These are phyloP conservation scores for Gasterosteus nipponicus DNA, from an alignment of 2,113 vertebrate genomes.

Conservation along the genomic window DNA sequence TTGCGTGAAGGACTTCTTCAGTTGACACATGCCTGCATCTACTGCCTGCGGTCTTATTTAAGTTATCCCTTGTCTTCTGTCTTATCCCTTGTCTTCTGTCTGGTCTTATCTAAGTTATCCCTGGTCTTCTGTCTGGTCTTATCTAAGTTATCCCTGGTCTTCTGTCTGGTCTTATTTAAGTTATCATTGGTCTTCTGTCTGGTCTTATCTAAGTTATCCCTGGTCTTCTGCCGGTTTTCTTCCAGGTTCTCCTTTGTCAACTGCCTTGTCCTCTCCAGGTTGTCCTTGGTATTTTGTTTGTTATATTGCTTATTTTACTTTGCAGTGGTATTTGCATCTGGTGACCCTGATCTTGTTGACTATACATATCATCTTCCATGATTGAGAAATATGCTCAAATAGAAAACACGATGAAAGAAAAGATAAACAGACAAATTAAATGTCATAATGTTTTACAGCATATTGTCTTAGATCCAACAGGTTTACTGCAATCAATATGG, in stretches of 20 bases:
- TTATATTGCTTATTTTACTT: no score
- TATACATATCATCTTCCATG: neutral
- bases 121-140: constrained; percentile 88
- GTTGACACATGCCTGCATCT: no score
- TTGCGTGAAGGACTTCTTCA: no score
- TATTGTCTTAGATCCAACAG: neutral
- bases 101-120: constrained; percentile 91
- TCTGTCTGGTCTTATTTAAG: constrained; percentile 88
- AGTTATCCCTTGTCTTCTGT: constrained; percentile 90
- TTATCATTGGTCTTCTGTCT: constrained; percentile 91
- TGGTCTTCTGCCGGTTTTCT: constrained; percentile 88
- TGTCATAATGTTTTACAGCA: neutral
- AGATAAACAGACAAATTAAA: neutral
- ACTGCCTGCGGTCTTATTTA: constrained; percentile 86
- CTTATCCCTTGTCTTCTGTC: constrained; percentile 77
- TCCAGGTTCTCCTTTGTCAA: constrained; percentile 89
- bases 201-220: constrained; percentile 91
- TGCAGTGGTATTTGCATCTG: neutral
- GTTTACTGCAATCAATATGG: neutral
- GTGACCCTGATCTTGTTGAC: neutral
- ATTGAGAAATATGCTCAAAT: neutral
- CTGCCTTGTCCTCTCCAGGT: constrained; percentile 81
- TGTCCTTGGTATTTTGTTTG: constrained; percentile 88
- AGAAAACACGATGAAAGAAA: neutral
- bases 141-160: constrained; percentile 91